Evolutionary conservation across 1,140 invertebrate genomes (phyloP).

Genomic region (Elymnias hypermnestra): DNA sequence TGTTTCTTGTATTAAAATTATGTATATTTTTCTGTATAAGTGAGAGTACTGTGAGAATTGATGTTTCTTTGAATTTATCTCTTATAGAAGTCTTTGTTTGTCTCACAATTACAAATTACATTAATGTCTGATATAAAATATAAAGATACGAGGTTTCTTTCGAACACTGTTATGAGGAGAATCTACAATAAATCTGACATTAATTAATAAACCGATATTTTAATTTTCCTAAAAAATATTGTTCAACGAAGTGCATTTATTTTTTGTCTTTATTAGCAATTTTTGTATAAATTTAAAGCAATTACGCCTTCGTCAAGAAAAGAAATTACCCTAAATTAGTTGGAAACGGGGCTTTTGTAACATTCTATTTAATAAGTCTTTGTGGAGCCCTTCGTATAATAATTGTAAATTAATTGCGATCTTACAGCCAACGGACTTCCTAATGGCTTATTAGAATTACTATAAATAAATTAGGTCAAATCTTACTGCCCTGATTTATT

Average conservation of each 20-base stretch:
- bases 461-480: conserved; percentile 9
- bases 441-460: conserved; percentile 52
- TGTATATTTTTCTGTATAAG: too few relatives aligned
- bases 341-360: conserved; percentile 34
- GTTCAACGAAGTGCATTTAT: background rate
- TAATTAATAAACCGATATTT: too few relatives aligned
- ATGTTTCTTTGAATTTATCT: too few relatives aligned
- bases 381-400: conserved; percentile 54
- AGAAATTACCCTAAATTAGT: conserved; percentile 43
- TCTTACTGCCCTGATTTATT: background rate
- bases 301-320: conserved; percentile 47
- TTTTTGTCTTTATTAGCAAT: conserved; percentile 7
- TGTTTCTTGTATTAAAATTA: too few relatives aligned
- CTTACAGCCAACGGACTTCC: conserved; percentile 47
- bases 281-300: conserved; percentile 37
- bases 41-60: too few relatives aligned
- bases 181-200: too few relatives aligned
- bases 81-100: too few relatives aligned
- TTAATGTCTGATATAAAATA: too few relatives aligned
- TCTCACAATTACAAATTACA: too few relatives aligned
- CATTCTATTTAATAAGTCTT: conserved; percentile 62
- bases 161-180: too few relatives aligned
- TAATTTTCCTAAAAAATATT: too few relatives aligned
- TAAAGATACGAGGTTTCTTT: too few relatives aligned
- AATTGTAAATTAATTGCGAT: conserved; percentile 68